Conservation (phyloP, 2,888 invertebrate species). For the Priocnemis perturbator region DNA sequence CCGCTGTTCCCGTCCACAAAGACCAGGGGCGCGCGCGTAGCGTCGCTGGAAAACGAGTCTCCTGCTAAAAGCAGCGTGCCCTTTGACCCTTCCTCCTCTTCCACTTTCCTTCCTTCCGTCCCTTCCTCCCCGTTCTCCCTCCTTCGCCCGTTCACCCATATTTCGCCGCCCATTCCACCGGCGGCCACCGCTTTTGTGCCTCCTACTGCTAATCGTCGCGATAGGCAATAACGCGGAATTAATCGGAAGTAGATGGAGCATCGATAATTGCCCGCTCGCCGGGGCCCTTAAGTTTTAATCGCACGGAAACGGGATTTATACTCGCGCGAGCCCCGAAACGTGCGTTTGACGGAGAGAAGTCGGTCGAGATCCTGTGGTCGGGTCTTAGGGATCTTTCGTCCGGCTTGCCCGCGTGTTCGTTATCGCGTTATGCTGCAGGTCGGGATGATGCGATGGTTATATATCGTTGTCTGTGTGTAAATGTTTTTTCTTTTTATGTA, state of each 20-base stretch:
- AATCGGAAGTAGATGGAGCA: constrained; percentile 18
- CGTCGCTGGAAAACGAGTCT: constrained; percentile 19
- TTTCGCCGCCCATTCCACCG: neutral
- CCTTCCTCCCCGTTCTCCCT: neutral
- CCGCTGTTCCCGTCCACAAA: constrained; percentile 24
- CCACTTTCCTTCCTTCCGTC: constrained; percentile 7
- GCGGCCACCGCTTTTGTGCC: neutral
- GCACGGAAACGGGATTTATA: constrained; percentile 24
- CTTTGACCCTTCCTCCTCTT: neutral
- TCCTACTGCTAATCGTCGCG: too few species aligned
- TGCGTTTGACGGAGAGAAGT: too few species aligned
- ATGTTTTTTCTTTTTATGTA: too few species aligned
- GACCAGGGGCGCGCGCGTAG: neutral
- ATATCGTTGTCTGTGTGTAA: too few species aligned
- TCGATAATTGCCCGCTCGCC: constrained; percentile 1
- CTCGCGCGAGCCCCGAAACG: neutral
- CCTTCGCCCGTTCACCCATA: neutral
- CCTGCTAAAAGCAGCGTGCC: constrained; percentile 41
- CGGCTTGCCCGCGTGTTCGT: too few species aligned
- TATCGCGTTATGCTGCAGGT: too few species aligned
- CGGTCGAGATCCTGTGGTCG: too few species aligned
- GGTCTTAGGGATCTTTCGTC: too few species aligned
- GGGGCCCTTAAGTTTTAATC: constrained; percentile 4
- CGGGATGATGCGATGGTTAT: too few species aligned
- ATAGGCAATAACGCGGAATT: constrained; percentile 31